A percentile compares a stretch with the other conserved stretches of the same genome.
phyloP scores from a whole-genome alignment of 2,888 invertebrate genomes.

The Nomada goodeniana region DNA sequence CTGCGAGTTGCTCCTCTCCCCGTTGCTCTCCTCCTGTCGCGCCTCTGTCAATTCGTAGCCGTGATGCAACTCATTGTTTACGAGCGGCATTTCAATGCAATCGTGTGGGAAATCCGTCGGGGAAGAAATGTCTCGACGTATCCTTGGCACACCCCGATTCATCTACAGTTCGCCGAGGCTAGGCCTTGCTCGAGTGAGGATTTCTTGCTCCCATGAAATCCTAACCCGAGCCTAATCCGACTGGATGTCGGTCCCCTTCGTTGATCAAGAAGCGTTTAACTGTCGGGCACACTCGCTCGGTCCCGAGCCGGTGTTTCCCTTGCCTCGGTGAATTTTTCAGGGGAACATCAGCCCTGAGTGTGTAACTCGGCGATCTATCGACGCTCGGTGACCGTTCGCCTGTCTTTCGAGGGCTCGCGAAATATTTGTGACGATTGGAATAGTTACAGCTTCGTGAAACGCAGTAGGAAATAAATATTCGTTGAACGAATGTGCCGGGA shows the following conservation, averaged over 20 bases:
- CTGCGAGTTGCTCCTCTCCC: constrained; percentile 45
- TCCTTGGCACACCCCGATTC: constrained; percentile 77
- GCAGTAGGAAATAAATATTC: too few species aligned
- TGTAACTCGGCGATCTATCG: too few species aligned
- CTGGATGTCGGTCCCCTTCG: constrained; percentile 28
- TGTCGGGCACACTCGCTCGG: not conserved
- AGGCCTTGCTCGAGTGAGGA: constrained; percentile 38
- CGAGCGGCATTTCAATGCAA: constrained; percentile 82
- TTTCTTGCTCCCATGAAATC: constrained; percentile 16
- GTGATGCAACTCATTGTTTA: constrained; percentile 82
- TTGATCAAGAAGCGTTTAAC: not conserved
- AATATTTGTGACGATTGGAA: too few species aligned
- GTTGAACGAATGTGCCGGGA: too few species aligned
- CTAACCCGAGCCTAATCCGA: not conserved
- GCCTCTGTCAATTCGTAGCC: constrained; percentile 74
- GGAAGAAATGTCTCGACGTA: constrained; percentile 78
- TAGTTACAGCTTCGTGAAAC: too few species aligned
- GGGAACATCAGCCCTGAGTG: too few species aligned
- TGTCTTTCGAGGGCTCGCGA: too few species aligned
- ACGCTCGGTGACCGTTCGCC: too few species aligned
- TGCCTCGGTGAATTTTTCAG: not conserved
- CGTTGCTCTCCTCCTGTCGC: constrained; percentile 61
- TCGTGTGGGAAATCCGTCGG: constrained; percentile 76
- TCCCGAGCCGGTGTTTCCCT: not conserved
- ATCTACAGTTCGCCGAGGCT: constrained; percentile 4